Evolutionary conservation across 2,113 vertebrate species (phyloP).

Genomic region (Elachura formosa): DNA sequence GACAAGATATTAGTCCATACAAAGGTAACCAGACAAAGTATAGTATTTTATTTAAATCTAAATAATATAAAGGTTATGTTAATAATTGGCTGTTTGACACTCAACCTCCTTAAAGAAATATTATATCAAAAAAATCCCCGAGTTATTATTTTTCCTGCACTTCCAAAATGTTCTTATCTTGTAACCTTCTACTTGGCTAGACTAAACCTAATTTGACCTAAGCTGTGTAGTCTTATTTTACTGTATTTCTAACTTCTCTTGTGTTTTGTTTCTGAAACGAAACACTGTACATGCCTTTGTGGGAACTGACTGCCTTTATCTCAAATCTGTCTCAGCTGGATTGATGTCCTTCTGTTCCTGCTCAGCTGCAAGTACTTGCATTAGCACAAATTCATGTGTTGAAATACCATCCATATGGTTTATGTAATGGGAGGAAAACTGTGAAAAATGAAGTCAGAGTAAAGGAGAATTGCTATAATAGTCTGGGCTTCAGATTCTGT

Average conservation of each 20-base stretch:
- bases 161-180: not conserved
- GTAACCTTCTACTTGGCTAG: not conserved
- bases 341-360: not conserved
- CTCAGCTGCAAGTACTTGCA: not conserved
- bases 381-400: not conserved
- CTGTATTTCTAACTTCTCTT: not conserved
- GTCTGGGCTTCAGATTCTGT: not conserved
- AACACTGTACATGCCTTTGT: not conserved
- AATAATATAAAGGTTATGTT: not conserved
- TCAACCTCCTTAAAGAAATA: not conserved
- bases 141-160: not conserved
- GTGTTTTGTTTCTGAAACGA: not conserved
- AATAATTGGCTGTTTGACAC: not conserved
- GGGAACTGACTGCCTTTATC: not conserved
- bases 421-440: not conserved
- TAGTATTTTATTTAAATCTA: not conserved
- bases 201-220: not conserved
- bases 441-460: not conserved
- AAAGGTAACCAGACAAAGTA: not conserved
- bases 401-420: not conserved
- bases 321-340: not conserved
- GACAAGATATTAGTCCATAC: not conserved
- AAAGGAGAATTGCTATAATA: not conserved
- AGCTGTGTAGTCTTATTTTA: not conserved
- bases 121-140: fast-evolving